Evolutionary conservation across 2,113 vertebrate genomes (phyloP).

Genomic region (Microcebus jonahi): DNA sequence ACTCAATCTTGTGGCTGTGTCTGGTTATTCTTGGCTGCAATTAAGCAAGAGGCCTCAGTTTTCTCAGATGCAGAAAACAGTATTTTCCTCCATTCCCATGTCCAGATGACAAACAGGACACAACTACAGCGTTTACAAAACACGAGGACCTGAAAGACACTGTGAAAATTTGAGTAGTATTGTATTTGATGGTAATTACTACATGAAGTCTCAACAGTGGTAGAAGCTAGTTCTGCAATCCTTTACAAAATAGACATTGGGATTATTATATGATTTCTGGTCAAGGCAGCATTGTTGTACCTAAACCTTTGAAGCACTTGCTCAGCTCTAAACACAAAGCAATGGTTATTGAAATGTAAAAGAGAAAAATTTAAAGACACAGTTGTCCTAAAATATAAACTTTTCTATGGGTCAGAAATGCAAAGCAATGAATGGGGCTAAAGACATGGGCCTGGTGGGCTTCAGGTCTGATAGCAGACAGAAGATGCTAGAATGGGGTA

Average conservation of each 20-base stretch:
- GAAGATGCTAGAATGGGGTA: background rate
- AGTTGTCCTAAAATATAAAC: background rate
- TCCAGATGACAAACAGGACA: background rate
- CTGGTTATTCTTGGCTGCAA: background rate
- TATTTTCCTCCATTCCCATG: background rate
- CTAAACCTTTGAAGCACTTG: background rate
- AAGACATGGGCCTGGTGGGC: background rate
- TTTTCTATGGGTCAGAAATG: background rate
- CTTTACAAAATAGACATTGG: background rate
- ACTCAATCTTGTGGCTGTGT: background rate
- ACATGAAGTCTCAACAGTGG: background rate
- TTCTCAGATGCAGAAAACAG: conserved; percentile 1
- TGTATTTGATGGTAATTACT: background rate
- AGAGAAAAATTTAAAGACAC: conserved; percentile 21
- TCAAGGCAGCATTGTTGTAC: background rate
- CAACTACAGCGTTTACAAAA: background rate
- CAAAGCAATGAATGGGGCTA: background rate
- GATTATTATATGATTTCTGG: background rate
- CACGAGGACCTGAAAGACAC: background rate
- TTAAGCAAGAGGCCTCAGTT: background rate
- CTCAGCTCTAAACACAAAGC: conserved; percentile 22
- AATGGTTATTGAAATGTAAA: conserved; percentile 1
- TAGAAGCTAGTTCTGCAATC: background rate
- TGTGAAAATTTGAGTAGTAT: background rate
- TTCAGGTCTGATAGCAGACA: background rate